Evolutionary conservation across 1,140 invertebrate genomes (phyloP), one percentile per base, ranked within the genome.

Genomic region (Melitaea cinxia): DNA sequence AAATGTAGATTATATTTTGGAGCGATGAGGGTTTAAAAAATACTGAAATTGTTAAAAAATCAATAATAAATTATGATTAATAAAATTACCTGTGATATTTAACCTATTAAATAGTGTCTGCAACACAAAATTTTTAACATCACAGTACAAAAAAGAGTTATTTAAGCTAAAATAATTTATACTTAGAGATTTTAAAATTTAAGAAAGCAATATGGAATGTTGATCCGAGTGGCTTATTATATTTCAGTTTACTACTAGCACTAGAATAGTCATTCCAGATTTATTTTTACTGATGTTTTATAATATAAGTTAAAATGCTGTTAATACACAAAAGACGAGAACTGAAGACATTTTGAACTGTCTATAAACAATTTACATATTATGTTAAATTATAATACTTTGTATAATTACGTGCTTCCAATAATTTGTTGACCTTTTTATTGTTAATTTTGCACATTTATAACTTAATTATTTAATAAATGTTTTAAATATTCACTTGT

Each of bases 371-470:
- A 4, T 26, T 33, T 42, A n/a, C 30, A 33, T 33, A 33, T 33
- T 33, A n/a, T n/a, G n/a, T 33, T 17, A 42, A 42, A 17, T 42
- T 17, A 7, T 15, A 39, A 15, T 39, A 42, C 14, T 42, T 42
- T 56, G 21, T 64, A 55, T 26, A 14, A 9, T 49, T 64, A 42
- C 45, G 61, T 64, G 61, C 61, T 64, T 64, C 61, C 52, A 50
- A 49, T 47, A 19, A 28, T 56, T 50, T 49, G 39, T 64, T 49
- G 49, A 10, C 28, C 26, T 64, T 63, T 56, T 60, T 24, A 49
- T 49, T 61, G 53, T 67, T 60, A 53, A 23, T 63, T 69, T 69
- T 69, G 28, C 52, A 69, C 56, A 50, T 61, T 60, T 64, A 37
- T 63, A 58, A 55, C 10, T 33, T 35, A 26, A 39, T 60, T 30